Percentiles rank a stretch among this genome's conserved stretches.
These are phyloP conservation scores for Dasysyrphus tricinctus DNA, from an alignment of 2,888 invertebrate genomes.

Conservation along the genomic window DNA sequence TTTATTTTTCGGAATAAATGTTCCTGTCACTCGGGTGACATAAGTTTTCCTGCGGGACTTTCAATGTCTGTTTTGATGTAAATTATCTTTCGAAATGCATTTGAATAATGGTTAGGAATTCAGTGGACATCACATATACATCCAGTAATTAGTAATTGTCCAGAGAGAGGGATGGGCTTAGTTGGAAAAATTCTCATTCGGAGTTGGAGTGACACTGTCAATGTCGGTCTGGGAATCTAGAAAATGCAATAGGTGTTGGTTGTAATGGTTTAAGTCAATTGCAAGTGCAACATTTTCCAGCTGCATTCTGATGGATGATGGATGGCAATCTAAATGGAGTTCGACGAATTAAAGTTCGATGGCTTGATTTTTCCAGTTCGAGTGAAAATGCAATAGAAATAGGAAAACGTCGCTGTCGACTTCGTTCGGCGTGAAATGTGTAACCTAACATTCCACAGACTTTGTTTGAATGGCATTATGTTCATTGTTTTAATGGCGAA, in stretches of 20 bases:
- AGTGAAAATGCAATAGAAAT: background rate
- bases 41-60: conserved; percentile 63
- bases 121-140: conserved; percentile 22
- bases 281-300: background rate
- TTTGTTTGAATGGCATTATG: no score
- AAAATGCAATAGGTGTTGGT: conserved; percentile 27
- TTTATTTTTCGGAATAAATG: conserved; percentile 65
- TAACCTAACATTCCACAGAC: background rate
- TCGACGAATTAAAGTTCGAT: background rate
- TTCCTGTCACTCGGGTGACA: conserved; percentile 68
- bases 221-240: conserved; percentile 57
- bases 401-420: background rate
- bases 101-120: conserved; percentile 56
- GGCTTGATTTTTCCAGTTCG: background rate
- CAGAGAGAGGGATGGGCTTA: conserved; percentile 42
- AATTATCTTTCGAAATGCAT: conserved; percentile 52
- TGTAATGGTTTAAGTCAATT: conserved; percentile 18
- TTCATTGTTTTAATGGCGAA: no score
- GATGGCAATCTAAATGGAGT: background rate
- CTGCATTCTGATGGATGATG: conserved; percentile 1
- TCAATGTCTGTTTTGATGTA: conserved; percentile 52
- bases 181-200: conserved; percentile 37
- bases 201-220: conserved; percentile 54
- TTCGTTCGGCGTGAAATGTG: background rate
- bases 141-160: conserved; percentile 48